Evolutionary conservation across 2,797 vertebrate species (phyloP).

Genomic region (Helarctos malayanus): DNA sequence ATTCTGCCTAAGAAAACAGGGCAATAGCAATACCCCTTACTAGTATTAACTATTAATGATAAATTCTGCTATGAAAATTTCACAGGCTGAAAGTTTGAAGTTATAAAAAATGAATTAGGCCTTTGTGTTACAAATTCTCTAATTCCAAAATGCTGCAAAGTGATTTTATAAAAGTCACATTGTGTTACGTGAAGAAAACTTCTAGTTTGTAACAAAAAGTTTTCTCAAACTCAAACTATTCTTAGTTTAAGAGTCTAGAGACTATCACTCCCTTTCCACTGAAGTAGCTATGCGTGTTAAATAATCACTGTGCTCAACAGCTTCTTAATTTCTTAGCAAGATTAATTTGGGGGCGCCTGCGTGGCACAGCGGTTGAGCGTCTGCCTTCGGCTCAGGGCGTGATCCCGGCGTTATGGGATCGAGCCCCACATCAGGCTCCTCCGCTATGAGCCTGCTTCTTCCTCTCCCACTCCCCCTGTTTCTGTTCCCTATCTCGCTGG

Average conservation of each 20-base stretch:
- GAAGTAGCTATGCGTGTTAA: slow-evolving; percentile 62
- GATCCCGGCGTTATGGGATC: too few species aligned
- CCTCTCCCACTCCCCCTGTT: too few species aligned
- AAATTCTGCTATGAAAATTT: not conserved
- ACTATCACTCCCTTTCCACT: not conserved
- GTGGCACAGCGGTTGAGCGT: too few species aligned
- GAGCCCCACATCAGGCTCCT: too few species aligned
- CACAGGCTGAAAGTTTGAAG: not conserved
- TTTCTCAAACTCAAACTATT: not conserved
- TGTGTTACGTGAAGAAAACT: not conserved
- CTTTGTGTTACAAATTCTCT: not conserved
- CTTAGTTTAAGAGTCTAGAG: not conserved
- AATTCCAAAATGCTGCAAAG: not conserved
- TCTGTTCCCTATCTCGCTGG: too few species aligned
- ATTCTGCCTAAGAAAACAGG: not conserved
- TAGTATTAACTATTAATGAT: not conserved
- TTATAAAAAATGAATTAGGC: not conserved
- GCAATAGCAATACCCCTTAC: not conserved
- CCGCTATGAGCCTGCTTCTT: too few species aligned
- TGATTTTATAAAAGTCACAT: not conserved
- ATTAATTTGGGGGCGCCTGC: slow-evolving; percentile 52
- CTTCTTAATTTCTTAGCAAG: slow-evolving; percentile 67
- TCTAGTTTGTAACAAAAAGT: not conserved
- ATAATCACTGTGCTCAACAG: slow-evolving; percentile 55
- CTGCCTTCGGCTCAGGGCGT: too few species aligned